phyloP scores from a whole-genome alignment of 2,113 vertebrate species.

The Ictidomys tridecemlineatus region DNA sequence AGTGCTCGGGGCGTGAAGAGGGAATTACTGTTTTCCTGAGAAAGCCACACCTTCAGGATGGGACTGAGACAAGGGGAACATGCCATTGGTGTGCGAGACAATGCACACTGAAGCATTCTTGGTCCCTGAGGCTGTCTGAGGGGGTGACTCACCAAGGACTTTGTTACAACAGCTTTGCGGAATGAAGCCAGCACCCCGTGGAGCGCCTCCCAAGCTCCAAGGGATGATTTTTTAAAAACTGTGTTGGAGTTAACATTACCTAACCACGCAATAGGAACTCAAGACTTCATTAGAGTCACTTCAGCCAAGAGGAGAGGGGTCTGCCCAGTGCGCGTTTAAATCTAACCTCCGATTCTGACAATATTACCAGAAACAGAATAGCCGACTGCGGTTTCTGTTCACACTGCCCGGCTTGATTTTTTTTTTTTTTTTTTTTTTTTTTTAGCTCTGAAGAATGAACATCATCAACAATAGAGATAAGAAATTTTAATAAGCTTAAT shows the following conservation, averaged over 20 bases:
- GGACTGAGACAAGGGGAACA: neutral
- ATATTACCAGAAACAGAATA: neutral
- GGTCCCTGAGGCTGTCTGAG: neutral
- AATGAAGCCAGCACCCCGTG: neutral
- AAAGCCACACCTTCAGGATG: slow-evolving; percentile 29
- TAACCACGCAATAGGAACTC: slow-evolving; percentile 4
- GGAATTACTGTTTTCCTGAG: slow-evolving; percentile 30
- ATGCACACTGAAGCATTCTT: neutral
- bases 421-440: neutral
- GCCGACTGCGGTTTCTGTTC: neutral
- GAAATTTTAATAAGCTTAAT: neutral
- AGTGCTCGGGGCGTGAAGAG: accelerated
- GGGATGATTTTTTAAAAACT: neutral
- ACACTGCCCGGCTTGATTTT: neutral
- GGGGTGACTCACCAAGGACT: neutral
- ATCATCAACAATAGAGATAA: neutral
- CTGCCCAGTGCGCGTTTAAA: neutral
- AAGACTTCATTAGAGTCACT: neutral
- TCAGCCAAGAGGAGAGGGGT: neutral
- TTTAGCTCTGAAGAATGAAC: neutral
- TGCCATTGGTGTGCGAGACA: accelerated
- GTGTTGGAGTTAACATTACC: neutral
- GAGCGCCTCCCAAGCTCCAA: neutral
- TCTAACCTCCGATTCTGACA: neutral
- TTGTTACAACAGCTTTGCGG: neutral